Percentiles rank a stretch among this genome's conserved stretches.
phyloP scores from a whole-genome alignment of 2,113 vertebrate genomes.

The Petrocephalus zakoni region DNA sequence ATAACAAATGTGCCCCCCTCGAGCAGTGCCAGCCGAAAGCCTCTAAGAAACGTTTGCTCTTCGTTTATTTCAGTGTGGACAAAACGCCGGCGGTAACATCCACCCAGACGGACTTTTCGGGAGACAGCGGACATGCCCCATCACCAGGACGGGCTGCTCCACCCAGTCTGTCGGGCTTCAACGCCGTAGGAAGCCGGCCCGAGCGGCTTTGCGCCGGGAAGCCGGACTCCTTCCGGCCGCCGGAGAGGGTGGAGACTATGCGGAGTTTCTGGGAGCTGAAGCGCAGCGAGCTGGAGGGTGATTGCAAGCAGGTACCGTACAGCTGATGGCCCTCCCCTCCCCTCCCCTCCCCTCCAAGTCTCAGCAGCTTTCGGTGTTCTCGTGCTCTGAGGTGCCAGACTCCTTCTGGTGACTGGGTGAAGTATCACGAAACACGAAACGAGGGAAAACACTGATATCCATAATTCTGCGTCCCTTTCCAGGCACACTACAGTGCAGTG shows the following conservation, averaged over 20 bases:
- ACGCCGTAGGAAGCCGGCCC: slow-evolving; percentile 59
- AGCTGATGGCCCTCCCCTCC: background rate
- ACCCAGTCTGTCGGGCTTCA: slow-evolving; percentile 59
- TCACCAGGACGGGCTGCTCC: slow-evolving; percentile 16
- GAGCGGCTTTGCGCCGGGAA: slow-evolving; percentile 57
- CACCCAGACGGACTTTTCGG: slow-evolving; percentile 36
- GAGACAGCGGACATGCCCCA: slow-evolving; percentile 31
- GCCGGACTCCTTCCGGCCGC: slow-evolving; percentile 64
- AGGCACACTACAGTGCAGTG: background rate
- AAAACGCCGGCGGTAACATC: slow-evolving; percentile 33
- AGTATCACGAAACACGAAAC: background rate
- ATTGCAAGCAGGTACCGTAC: slow-evolving; percentile 38
- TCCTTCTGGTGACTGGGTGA: background rate
- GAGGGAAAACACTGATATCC: background rate
- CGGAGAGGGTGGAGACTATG: slow-evolving; percentile 74
- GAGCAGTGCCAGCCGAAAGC: background rate
- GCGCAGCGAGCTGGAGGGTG: slow-evolving; percentile 49
- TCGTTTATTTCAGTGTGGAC: slow-evolving; percentile 42
- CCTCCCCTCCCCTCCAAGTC: background rate
- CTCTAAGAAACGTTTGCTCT: background rate
- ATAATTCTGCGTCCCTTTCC: background rate
- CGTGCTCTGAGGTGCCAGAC: background rate
- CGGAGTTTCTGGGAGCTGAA: slow-evolving; percentile 74
- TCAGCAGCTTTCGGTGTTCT: background rate
- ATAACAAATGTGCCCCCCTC: background rate